These are phyloP conservation scores for Philaethria dido DNA, from an alignment of 2,888 invertebrate genomes.

Conservation along the genomic window DNA sequence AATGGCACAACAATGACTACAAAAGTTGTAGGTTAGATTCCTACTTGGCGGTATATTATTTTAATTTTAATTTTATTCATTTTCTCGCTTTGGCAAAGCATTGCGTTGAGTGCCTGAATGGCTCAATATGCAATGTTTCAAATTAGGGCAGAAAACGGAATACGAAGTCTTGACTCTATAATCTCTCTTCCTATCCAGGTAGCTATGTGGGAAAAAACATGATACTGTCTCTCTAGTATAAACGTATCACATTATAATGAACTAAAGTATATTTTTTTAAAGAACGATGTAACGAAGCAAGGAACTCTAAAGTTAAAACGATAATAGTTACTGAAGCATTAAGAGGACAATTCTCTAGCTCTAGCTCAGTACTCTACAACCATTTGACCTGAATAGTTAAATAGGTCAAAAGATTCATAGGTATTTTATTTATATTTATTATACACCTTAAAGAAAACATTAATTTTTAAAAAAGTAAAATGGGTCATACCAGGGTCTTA, in stretches of 20 bases:
- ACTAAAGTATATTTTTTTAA: not conserved
- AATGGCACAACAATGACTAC: too few species aligned
- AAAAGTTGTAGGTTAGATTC: too few species aligned
- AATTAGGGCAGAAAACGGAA: too few species aligned
- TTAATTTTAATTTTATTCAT: too few species aligned
- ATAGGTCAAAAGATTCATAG: conserved; percentile 17
- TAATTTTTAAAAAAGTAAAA: not conserved
- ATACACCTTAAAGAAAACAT: not conserved
- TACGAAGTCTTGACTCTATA: not conserved
- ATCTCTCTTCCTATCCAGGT: too few species aligned
- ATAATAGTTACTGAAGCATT: conserved; percentile 11
- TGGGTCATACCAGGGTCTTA: not conserved
- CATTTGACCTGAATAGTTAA: conserved; percentile 13
- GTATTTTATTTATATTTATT: not conserved
- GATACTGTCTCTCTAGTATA: not conserved
- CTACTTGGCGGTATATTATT: too few species aligned
- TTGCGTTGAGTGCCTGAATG: too few species aligned
- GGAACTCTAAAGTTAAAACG: conserved; percentile 1
- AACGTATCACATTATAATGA: not conserved
- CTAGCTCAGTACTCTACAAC: conserved; percentile 4
- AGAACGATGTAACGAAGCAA: not conserved
- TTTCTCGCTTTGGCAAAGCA: too few species aligned
- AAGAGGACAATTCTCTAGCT: conserved; percentile 10
- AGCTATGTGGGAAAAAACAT: not conserved
- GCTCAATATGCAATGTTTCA: too few species aligned